phyloP scores from a whole-genome alignment of 2,113 vertebrate genomes.

The Mobula birostris region DNA sequence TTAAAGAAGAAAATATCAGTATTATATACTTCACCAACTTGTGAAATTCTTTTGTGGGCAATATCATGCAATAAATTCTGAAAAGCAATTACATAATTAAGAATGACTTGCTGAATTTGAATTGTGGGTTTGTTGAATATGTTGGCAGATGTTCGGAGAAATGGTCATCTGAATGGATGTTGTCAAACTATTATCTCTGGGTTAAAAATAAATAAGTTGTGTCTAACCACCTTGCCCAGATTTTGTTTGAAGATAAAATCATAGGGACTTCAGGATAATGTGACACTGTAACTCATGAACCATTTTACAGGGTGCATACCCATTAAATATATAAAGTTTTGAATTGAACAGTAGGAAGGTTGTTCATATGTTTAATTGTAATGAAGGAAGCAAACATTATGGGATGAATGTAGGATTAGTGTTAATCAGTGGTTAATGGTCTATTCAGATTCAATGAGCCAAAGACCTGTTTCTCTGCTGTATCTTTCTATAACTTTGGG shows the following conservation, averaged over 20 bases:
- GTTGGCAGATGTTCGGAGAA: neutral
- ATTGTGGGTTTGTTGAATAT: neutral
- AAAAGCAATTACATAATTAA: neutral
- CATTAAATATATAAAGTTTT: neutral
- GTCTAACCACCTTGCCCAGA: neutral
- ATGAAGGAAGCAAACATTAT: neutral
- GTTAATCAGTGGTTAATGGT: no score
- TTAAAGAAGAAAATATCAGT: neutral
- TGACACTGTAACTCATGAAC: neutral
- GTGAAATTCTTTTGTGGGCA: neutral
- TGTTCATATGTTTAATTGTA: neutral
- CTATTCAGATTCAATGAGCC: no score
- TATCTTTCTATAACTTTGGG: neutral
- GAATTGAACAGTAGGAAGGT: neutral
- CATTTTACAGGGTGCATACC: neutral
- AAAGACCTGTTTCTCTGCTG: no score
- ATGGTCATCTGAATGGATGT: neutral
- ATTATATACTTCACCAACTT: neutral
- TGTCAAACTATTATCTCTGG: neutral
- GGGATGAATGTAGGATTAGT: no score
- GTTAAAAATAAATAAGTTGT: neutral
- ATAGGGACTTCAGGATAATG: neutral
- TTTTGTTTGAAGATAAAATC: neutral
- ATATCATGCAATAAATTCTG: neutral
- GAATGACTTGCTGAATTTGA: neutral